These are phyloP conservation scores for Eufriesea mexicana DNA, from an alignment of 1,140 invertebrate genomes.

Conservation along the genomic window DNA sequence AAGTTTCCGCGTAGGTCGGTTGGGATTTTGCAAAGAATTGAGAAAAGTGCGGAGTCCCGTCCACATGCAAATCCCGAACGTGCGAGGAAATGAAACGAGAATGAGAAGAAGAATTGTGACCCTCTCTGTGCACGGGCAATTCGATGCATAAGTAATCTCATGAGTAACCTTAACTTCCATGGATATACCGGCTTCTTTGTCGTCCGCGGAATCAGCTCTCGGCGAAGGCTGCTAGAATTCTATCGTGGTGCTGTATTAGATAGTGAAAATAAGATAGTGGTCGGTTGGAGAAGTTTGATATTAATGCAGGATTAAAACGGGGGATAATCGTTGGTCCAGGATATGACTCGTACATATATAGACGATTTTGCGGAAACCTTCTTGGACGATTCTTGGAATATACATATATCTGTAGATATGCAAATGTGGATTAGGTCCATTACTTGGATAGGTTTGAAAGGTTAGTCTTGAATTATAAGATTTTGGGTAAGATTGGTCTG, in stretches of 20 bases:
- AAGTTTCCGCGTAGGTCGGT: background rate
- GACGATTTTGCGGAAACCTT: too few relatives aligned
- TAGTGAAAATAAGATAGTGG: background rate
- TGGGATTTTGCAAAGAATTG: conserved; percentile 9
- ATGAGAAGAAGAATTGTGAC: conserved; percentile 15
- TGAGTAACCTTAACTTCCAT: background rate
- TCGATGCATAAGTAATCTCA: conserved; percentile 10
- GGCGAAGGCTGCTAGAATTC: background rate
- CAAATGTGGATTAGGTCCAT: background rate
- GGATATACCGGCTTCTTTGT: background rate
- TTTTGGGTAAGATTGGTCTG: background rate
- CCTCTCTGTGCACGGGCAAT: conserved; percentile 5
- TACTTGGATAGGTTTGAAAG: background rate
- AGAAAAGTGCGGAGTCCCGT: background rate
- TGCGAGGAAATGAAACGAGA: conserved; percentile 28
- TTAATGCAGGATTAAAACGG: background rate
- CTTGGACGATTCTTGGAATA: background rate
- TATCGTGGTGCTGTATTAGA: background rate
- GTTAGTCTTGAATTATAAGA: background rate
- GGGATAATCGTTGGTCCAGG: background rate
- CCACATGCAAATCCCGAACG: conserved; percentile 33
- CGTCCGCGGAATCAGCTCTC: background rate
- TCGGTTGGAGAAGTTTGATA: background rate
- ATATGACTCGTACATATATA: background rate
- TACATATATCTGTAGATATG: background rate